Evolutionary conservation across 2,113 vertebrate species (phyloP).

Genomic region (Poecile atricapillus): DNA sequence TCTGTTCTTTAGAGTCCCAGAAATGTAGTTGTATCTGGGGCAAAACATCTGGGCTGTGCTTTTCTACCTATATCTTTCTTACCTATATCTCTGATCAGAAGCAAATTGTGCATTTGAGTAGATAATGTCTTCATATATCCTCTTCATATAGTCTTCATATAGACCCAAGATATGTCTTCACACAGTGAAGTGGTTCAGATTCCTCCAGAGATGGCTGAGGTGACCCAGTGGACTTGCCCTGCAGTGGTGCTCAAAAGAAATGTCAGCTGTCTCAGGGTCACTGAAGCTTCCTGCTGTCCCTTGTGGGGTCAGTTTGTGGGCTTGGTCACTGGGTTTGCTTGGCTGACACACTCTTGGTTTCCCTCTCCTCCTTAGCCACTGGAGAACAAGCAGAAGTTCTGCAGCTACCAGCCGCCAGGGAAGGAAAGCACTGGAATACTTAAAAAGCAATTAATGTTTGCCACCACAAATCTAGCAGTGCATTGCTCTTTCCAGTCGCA

Average conservation of each 20-base stretch:
- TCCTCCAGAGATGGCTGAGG: neutral
- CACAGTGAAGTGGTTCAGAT: neutral
- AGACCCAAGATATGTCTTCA: neutral
- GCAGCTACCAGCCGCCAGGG: neutral
- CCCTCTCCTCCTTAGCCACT: neutral
- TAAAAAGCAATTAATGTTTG: conserved; percentile 39
- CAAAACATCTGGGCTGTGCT: neutral
- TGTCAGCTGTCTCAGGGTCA: neutral
- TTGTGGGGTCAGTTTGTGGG: neutral
- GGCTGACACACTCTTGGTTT: neutral
- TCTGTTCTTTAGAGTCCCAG: neutral
- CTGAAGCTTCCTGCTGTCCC: neutral
- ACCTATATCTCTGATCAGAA: neutral
- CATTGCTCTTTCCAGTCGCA: neutral
- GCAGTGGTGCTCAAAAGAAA: neutral
- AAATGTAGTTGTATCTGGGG: neutral
- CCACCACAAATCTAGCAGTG: neutral
- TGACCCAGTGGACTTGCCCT: neutral
- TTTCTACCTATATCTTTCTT: neutral
- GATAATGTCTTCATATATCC: too few relatives aligned
- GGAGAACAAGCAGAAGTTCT: neutral
- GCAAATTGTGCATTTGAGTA: neutral
- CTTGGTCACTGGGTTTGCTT: neutral
- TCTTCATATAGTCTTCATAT: too few relatives aligned
- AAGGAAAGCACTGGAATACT: neutral